Evolutionary conservation across 64 coral and sea anemone species (phyloP).

Genomic region (Platygyra sinensis): DNA sequence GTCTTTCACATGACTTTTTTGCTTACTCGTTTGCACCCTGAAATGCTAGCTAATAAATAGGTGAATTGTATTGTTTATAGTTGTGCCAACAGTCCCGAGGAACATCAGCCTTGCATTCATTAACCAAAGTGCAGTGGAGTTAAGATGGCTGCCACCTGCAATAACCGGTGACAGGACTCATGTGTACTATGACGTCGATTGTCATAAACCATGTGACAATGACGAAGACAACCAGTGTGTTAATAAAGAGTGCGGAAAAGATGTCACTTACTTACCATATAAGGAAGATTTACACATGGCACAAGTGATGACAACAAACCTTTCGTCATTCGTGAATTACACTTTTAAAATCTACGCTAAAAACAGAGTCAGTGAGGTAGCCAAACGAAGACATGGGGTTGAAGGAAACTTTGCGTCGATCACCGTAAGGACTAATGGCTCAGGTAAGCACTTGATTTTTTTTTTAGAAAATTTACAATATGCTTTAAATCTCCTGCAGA

Average conservation of each 20-base stretch:
- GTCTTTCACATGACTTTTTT: too few relatives aligned
- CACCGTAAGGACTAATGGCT: not conserved
- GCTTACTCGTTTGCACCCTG: not conserved
- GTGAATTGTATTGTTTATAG: not conserved
- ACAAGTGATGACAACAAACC: too few relatives aligned
- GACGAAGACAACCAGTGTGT: not conserved
- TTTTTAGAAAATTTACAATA: too few relatives aligned
- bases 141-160: not conserved
- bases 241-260: not conserved
- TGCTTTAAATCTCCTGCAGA: too few relatives aligned
- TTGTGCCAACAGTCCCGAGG: not conserved
- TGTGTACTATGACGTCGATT: not conserved
- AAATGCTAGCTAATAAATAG: not conserved
- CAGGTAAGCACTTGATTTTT: not conserved
- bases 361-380: conserved; percentile 11
- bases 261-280: not conserved
- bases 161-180: not conserved
- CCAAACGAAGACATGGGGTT: not conserved
- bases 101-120: not conserved
- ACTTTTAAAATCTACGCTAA: not conserved
- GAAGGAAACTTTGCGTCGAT: not conserved
- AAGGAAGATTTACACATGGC: not conserved
- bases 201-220: not conserved
- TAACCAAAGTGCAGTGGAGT: not conserved
- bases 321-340: not conserved